phyloP scores from a whole-genome alignment of 2,113 vertebrate genomes.

The Scalopus aquaticus region DNA sequence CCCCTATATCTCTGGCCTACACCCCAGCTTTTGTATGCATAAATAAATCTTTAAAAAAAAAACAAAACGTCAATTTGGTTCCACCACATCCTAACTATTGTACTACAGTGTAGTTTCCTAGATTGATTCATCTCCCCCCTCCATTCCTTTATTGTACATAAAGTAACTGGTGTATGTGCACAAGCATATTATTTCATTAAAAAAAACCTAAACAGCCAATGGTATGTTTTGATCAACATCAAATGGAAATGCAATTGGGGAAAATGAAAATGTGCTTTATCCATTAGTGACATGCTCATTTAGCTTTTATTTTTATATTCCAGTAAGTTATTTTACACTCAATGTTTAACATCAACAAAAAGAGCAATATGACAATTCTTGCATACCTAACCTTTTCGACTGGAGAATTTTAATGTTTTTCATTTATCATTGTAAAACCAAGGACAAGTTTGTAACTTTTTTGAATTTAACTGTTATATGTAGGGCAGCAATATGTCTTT shows the following conservation, averaged over 20 bases:
- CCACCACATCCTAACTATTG: constrained; percentile 86
- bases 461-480: constrained; percentile 91
- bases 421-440: constrained; percentile 79
- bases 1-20: no score
- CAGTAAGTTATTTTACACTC: constrained; percentile 87
- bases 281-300: constrained; percentile 83
- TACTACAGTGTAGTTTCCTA: constrained; percentile 94
- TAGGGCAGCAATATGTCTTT: constrained; percentile 87
- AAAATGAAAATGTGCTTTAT: constrained; percentile 83
- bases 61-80: constrained; percentile 89
- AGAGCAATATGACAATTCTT: constrained; percentile 78
- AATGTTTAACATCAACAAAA: constrained; percentile 80
- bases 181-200: constrained; percentile 82
- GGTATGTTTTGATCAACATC: constrained; percentile 86
- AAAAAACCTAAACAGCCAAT: constrained; percentile 84
- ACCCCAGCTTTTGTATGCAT: no score
- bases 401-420: constrained; percentile 91
- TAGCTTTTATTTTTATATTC: constrained; percentile 85
- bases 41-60: no score
- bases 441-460: constrained; percentile 90
- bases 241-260: constrained; percentile 83
- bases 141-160: constrained; percentile 93
- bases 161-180: constrained; percentile 89
- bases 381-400: constrained; percentile 84
- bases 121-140: constrained; percentile 86